Conservation (phyloP, 2,888 invertebrate species). For the Rhagonycha fulva region DNA sequence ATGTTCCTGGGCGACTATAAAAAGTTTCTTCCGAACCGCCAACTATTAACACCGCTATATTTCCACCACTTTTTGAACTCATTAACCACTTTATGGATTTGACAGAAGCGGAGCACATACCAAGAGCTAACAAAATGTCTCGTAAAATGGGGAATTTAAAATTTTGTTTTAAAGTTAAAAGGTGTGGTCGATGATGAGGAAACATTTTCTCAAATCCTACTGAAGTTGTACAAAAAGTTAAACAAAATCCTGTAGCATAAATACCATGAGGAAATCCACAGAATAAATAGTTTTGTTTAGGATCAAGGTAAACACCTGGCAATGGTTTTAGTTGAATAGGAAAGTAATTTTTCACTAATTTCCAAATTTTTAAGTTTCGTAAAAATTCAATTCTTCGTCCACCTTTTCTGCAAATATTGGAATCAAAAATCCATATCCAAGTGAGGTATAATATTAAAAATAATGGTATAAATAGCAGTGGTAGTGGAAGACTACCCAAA, state of each 20-base stretch:
- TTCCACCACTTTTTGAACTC: conserved; percentile 58
- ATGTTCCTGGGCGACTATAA: conserved; percentile 77
- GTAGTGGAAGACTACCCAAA: not conserved
- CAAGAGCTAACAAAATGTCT: conserved; percentile 64
- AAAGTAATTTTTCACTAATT: conserved; percentile 79
- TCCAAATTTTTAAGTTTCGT: conserved; percentile 72
- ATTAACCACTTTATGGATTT: conserved; percentile 70
- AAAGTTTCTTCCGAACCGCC: conserved; percentile 91
- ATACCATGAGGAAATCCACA: conserved; percentile 90
- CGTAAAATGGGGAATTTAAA: conserved; percentile 74
- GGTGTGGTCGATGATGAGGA: conserved; percentile 56
- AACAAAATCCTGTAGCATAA: conserved; percentile 78
- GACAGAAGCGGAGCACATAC: conserved; percentile 63
- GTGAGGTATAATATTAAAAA: conserved; percentile 60
- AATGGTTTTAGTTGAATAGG: conserved; percentile 82
- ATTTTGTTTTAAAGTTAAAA: conserved; percentile 68
- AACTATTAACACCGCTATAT: conserved; percentile 75
- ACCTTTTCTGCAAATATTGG: conserved; percentile 62
- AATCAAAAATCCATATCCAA: conserved; percentile 67
- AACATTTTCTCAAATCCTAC: conserved; percentile 56
- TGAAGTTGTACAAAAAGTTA: conserved; percentile 76
- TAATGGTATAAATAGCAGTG: not conserved
- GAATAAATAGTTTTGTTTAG: conserved; percentile 80
- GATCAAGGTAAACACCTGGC: conserved; percentile 81
- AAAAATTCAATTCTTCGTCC: conserved; percentile 56